A percentile compares a stretch with the other conserved stretches of the same genome.
phyloP scores from a whole-genome alignment of 2,888 invertebrate genomes.

The Dorcus hopei region DNA sequence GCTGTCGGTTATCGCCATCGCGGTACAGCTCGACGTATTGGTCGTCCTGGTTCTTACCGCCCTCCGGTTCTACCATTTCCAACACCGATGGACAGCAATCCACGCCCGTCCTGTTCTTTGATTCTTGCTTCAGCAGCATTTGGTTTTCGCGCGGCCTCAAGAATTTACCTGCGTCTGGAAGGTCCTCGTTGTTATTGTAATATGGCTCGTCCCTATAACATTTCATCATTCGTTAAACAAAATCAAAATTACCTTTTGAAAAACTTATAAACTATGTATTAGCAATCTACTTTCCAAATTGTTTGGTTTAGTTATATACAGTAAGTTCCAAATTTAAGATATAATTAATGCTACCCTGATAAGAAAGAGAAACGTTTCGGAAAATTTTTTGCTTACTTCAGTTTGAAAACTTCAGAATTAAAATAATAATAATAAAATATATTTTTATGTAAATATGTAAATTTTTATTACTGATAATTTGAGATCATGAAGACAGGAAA shows the following conservation, averaged over 20 bases:
- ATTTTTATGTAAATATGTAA: too few species aligned
- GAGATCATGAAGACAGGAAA: too few species aligned
- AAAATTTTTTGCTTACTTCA: too few species aligned
- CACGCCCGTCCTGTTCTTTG: slow-evolving; percentile 50
- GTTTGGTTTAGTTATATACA: neutral
- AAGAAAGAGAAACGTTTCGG: too few species aligned
- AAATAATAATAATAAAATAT: too few species aligned
- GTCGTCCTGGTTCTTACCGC: slow-evolving; percentile 71
- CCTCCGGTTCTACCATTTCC: slow-evolving; percentile 74
- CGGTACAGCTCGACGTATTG: slow-evolving; percentile 73
- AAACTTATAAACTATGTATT: neutral
- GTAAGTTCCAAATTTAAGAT: too few species aligned
- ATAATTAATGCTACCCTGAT: too few species aligned
- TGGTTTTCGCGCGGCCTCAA: slow-evolving; percentile 65
- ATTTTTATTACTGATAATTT: too few species aligned
- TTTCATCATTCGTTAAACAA: neutral
- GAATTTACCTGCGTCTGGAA: slow-evolving; percentile 44
- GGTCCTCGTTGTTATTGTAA: slow-evolving; percentile 35
- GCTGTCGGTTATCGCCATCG: slow-evolving; percentile 64
- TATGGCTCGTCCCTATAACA: slow-evolving; percentile 37
- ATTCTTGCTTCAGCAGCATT: slow-evolving; percentile 52
- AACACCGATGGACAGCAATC: slow-evolving; percentile 81
- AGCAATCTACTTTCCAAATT: too few species aligned
- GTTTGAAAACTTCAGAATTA: too few species aligned
- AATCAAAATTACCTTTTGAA: neutral